These are phyloP conservation scores for Onthophagus sagittarius DNA, from an alignment of 2,888 invertebrate genomes.

Conservation along the genomic window DNA sequence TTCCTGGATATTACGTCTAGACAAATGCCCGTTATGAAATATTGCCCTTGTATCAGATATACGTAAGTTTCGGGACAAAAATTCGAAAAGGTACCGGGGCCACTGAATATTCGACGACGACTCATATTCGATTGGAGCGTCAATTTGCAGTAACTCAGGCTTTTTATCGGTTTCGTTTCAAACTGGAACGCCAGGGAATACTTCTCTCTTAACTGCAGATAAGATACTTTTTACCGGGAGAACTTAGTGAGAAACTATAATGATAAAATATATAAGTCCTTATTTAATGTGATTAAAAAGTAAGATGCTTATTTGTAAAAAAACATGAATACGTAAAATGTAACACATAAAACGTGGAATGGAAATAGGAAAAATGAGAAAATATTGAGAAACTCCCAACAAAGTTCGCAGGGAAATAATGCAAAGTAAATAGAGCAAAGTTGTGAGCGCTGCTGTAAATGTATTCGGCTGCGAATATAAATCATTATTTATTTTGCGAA, in stretches of 20 bases:
- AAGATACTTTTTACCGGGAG: background rate
- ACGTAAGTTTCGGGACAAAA: background rate
- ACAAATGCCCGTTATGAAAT: slow-evolving; percentile 18
- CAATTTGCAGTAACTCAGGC: slow-evolving; percentile 32
- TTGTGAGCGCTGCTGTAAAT: slow-evolving; percentile 21
- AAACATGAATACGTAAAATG: background rate
- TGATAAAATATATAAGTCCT: background rate
- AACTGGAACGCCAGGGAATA: slow-evolving; percentile 8
- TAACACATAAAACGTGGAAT: background rate
- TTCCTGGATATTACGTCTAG: slow-evolving; percentile 18
- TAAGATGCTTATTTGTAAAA: background rate
- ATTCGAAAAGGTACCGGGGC: background rate
- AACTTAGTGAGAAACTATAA: background rate
- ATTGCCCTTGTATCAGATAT: slow-evolving; percentile 12
- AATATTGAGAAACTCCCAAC: slow-evolving; percentile 17
- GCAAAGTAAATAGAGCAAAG: slow-evolving; percentile 24
- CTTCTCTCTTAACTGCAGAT: slow-evolving; percentile 15
- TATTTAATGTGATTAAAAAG: background rate
- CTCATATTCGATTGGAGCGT: slow-evolving; percentile 24
- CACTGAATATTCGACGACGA: background rate
- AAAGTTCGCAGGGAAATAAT: slow-evolving; percentile 18
- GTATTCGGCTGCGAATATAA: slow-evolving; percentile 17
- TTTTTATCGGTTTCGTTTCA: slow-evolving; percentile 23
- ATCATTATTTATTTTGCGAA: slow-evolving; percentile 21
- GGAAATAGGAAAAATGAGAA: slow-evolving; percentile 1